A percentile compares a stretch with the other conserved stretches of the same genome.
These are phyloP conservation scores for Coregonus clupeaformis DNA, from an alignment of 2,113 vertebrate genomes.

Conservation along the genomic window DNA sequence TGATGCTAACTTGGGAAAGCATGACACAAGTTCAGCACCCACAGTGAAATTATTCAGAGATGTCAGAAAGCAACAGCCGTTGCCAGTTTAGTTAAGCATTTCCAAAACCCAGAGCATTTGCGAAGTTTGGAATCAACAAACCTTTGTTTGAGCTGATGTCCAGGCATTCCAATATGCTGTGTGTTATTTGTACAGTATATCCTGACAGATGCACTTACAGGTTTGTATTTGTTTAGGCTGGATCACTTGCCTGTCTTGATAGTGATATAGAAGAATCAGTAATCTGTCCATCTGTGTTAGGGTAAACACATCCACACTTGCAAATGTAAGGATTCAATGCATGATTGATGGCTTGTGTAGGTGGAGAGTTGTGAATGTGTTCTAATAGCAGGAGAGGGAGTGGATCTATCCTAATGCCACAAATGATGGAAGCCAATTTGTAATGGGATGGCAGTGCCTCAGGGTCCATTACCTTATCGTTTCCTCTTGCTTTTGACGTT, in stretches of 20 bases:
- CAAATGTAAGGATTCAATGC: not conserved
- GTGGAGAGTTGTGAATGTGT: not conserved
- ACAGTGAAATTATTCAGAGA: not conserved
- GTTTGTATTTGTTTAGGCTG: not conserved
- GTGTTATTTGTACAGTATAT: not conserved
- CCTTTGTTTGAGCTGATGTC: not conserved
- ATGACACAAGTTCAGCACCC: not conserved
- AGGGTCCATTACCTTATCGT: not conserved
- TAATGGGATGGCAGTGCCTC: not conserved
- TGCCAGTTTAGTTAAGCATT: not conserved
- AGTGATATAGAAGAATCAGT: not conserved
- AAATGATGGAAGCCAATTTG: not conserved
- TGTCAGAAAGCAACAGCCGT: no score
- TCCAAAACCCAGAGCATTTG: not conserved
- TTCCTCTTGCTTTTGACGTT: not conserved
- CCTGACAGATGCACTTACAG: not conserved
- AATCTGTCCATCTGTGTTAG: not conserved
- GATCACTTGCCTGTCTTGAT: not conserved
- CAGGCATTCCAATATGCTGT: not conserved
- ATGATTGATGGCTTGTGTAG: not conserved
- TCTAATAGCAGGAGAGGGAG: not conserved
- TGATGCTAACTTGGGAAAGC: no score
- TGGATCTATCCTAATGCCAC: not conserved
- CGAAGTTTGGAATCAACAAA: not conserved
- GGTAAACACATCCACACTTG: not conserved